Conservation (phyloP, 2,888 invertebrate species). For the Oscheius sp. region DNA sequence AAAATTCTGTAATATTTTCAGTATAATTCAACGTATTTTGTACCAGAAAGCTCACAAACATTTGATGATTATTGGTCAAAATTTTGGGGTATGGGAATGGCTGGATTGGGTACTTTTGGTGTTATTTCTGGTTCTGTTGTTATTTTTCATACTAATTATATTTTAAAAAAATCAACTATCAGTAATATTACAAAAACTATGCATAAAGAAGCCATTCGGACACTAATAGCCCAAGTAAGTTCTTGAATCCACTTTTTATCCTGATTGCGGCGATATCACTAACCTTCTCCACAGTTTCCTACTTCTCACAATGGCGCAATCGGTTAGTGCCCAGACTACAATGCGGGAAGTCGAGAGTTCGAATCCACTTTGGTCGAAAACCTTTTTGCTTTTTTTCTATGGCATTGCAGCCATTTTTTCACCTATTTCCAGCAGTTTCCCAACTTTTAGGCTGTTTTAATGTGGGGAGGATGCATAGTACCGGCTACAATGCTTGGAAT, state of each 20-base stretch:
- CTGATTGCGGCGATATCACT: no score
- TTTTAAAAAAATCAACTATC: neutral
- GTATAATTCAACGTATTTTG: neutral
- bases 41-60: neutral
- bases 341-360: no score
- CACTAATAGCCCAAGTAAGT: neutral
- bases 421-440: no score
- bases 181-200: neutral
- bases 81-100: neutral
- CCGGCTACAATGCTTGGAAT: neutral
- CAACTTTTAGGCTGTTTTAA: neutral
- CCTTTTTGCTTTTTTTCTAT: no score
- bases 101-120: neutral
- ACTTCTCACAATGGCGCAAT: no score
- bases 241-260: no score
- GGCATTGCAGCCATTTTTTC: no score
- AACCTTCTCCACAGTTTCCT: no score
- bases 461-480: constrained; percentile 10
- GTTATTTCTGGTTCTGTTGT: neutral
- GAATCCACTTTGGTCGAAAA: no score
- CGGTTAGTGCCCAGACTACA: no score
- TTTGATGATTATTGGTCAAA: neutral
- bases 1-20: neutral
- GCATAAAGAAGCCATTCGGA: neutral
- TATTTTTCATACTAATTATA: neutral